Evolutionary conservation across 2,797 vertebrate species (phyloP), one percentile per base, ranked within the genome.

Genomic region (Zalophus californianus): DNA sequence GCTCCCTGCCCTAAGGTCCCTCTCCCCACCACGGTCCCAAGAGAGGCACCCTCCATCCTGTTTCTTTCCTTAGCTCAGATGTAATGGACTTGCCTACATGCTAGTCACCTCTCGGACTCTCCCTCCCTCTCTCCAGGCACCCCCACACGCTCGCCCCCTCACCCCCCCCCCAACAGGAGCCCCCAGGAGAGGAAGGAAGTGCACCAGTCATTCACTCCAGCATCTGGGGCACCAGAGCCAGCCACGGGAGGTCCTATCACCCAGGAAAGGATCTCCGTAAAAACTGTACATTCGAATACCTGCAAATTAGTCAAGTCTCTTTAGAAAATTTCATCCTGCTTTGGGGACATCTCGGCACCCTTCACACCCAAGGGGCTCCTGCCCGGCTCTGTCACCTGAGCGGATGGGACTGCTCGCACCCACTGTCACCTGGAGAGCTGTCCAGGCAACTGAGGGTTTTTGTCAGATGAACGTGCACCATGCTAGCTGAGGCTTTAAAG

Each of bases 341-440:
- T 2, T 1, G 1, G 68, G 23, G 41, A 38, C n/a, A 6, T 48
- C 75, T 48, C 11, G 7, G 7, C 32, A 8, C 3, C 38, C 32
- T 29, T 35, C 75, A 38, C 54, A n/a, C 6, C 14, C 27, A 38
- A n/a, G 21, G 5, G 29, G 20, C 23, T 1, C 10, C 29, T 20
- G 29, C 20, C 13, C 0, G 2, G 11, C 2, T 7, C 48, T 25
- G 70, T n/a, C 58, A 16, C 52, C 41, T 0, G 6, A 3, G 20
- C 20, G 21, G 86, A 7, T 0, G 4, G 15, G 9, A 15, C 32
- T 0, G 3, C 29, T 25, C 23, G 1, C 0, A 0, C 64, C 35
- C 0, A 0, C 50, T 35, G 16, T 5, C 29, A 32, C 50, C 91
- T 0, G 12, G 82, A 48, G 44, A 66, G 27, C 3, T 58, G 41